phyloP scores from a whole-genome alignment of 2,888 invertebrate species.

The Didymodactylos carnosus region DNA sequence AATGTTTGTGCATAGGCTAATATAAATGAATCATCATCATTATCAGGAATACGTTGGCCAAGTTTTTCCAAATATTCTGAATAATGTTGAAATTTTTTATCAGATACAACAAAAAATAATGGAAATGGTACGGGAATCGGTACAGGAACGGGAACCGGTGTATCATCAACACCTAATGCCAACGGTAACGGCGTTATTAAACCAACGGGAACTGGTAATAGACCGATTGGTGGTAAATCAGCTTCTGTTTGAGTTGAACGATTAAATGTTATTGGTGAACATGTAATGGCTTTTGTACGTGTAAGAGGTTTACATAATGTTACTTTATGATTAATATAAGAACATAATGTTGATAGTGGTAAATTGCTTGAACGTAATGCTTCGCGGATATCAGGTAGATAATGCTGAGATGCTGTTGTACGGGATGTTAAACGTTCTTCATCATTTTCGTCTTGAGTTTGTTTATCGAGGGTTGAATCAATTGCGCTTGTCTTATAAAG shows the following conservation, averaged over 20 bases:
- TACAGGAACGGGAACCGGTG: conserved; percentile 59
- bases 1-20: conserved; percentile 38
- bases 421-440: neutral
- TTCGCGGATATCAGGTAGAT: neutral
- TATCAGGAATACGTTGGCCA: neutral
- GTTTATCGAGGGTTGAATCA: no score
- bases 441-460: neutral
- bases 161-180: conserved; percentile 59
- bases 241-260: conserved; percentile 7
- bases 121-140: conserved; percentile 63
- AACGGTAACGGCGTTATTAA: neutral
- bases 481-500: neutral
- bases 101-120: conserved; percentile 16
- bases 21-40: neutral
- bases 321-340: conserved; percentile 5
- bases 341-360: neutral
- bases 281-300: conserved; percentile 8
- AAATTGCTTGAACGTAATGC: neutral
- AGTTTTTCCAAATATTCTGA: neutral
- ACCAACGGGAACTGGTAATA: neutral
- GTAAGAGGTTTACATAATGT: conserved; percentile 11
- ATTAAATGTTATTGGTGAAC: conserved; percentile 8
- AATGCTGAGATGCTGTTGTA: neutral
- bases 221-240: neutral
- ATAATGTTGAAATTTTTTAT: neutral